phyloP scores from a whole-genome alignment of 2,113 vertebrate species.

The Pseudolaguvia tuberculata region DNA sequence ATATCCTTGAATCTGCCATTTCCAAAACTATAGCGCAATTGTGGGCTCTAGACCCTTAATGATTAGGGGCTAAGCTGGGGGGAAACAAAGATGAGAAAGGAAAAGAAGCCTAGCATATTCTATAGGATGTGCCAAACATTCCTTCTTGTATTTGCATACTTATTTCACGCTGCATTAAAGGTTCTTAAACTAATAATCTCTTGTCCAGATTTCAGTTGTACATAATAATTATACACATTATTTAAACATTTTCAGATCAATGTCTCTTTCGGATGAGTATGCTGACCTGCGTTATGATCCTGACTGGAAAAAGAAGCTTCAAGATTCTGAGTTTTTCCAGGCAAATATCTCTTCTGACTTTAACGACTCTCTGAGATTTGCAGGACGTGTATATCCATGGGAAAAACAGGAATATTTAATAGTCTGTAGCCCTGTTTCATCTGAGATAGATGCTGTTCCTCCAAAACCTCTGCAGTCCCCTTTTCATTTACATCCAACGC shows the following conservation, averaged over 20 bases:
- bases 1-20: slow-evolving; percentile 74
- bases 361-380: neutral
- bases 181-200: neutral
- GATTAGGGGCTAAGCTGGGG: slow-evolving; percentile 66
- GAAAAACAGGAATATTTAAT: slow-evolving; percentile 41
- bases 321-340: slow-evolving; percentile 30
- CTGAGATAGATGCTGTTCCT: neutral
- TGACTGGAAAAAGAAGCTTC: slow-evolving; percentile 67
- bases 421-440: slow-evolving; percentile 26
- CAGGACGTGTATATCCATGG: slow-evolving; percentile 7
- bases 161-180: neutral
- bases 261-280: slow-evolving; percentile 58
- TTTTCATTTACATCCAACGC: slow-evolving; percentile 49
- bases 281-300: slow-evolving; percentile 70
- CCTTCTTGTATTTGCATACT: neutral
- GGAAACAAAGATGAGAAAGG: slow-evolving; percentile 54
- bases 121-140: neutral
- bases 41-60: slow-evolving; percentile 64
- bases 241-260: slow-evolving; percentile 39
- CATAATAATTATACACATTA: neutral
- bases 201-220: neutral
- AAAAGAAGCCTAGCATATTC: slow-evolving; percentile 27
- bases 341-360: slow-evolving; percentile 20
- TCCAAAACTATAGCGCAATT: slow-evolving; percentile 64
- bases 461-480: slow-evolving; percentile 40